These are phyloP conservation scores for Dendroctonus ponderosae DNA, from an alignment of 1,140 invertebrate species.

Conservation along the genomic window DNA sequence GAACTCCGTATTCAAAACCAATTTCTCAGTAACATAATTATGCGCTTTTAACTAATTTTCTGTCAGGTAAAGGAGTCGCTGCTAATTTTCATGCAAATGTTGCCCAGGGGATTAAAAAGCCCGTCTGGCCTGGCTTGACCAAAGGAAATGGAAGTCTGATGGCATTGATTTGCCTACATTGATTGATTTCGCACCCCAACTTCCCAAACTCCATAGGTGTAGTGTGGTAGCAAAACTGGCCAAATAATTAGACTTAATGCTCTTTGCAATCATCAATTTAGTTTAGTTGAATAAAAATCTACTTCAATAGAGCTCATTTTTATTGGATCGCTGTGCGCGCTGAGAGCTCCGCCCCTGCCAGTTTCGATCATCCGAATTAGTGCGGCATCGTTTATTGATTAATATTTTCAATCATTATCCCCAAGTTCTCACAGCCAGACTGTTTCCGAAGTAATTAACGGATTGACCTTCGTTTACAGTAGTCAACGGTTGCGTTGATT, in stretches of 20 bases:
- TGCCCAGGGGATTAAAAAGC: constrained; percentile 20
- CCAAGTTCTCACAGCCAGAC: constrained; percentile 34
- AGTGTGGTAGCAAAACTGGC: too few species aligned
- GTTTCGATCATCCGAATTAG: constrained; percentile 15
- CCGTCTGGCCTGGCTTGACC: constrained; percentile 21
- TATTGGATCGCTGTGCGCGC: not conserved
- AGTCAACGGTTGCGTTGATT: constrained; percentile 26
- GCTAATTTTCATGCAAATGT: constrained; percentile 38
- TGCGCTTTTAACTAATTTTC: constrained; percentile 35
- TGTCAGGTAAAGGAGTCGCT: constrained; percentile 31
- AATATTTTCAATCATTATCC: constrained; percentile 33
- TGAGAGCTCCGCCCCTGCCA: constrained; percentile 10
- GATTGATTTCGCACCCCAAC: too few species aligned
- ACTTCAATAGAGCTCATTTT: not conserved
- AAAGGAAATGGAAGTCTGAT: constrained; percentile 39
- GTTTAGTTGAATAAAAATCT: too few species aligned
- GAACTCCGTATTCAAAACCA: constrained; percentile 32
- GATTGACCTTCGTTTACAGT: constrained; percentile 35
- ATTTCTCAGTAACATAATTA: constrained; percentile 34
- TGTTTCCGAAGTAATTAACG: constrained; percentile 34
- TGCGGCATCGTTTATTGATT: constrained; percentile 34
- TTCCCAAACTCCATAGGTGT: too few species aligned
- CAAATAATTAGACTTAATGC: too few species aligned
- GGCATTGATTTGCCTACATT: constrained; percentile 24
- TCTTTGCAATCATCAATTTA: too few species aligned